These are phyloP conservation scores for Leptopterna dolabrata DNA, from an alignment of 2,888 invertebrate species.

Conservation along the genomic window DNA sequence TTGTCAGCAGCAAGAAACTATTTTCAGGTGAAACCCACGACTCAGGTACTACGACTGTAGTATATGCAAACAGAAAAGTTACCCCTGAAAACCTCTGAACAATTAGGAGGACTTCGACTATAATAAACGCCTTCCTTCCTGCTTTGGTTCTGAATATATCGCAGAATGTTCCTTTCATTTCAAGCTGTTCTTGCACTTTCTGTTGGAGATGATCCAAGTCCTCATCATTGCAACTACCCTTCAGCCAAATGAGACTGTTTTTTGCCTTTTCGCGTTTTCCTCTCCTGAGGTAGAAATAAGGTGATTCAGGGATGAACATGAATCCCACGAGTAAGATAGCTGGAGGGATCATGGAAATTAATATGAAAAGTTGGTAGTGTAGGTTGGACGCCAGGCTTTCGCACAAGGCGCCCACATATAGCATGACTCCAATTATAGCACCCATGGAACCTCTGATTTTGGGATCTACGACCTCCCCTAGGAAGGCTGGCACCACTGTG, in stretches of 20 bases:
- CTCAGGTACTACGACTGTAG: conserved; percentile 59
- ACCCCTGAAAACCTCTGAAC: conserved; percentile 60
- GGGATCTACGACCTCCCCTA: conserved; percentile 62
- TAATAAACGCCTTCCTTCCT: conserved; percentile 56
- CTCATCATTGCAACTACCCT: conserved; percentile 42
- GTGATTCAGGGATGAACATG: conserved; percentile 74
- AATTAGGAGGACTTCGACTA: conserved; percentile 55
- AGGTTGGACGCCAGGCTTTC: conserved; percentile 12
- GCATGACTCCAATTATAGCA: conserved; percentile 59
- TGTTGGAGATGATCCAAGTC: conserved; percentile 45
- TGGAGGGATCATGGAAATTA: conserved; percentile 64
- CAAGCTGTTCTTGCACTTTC: conserved; percentile 55
- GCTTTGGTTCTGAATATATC: conserved; percentile 58
- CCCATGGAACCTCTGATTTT: conserved; percentile 60
- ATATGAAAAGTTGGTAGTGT: neutral
- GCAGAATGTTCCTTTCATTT: conserved; percentile 46
- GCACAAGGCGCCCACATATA: conserved; percentile 60
- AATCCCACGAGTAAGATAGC: conserved; percentile 69
- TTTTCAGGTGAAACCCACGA: conserved; percentile 48
- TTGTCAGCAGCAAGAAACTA: conserved; percentile 57
- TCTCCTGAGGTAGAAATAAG: conserved; percentile 72
- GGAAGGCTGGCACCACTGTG: conserved; percentile 62
- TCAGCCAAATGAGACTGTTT: conserved; percentile 53
- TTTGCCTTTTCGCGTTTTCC: conserved; percentile 65
- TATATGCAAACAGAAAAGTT: conserved; percentile 60